Conservation (phyloP, 2,113 vertebrate genomes). For the Otis tarda region DNA sequence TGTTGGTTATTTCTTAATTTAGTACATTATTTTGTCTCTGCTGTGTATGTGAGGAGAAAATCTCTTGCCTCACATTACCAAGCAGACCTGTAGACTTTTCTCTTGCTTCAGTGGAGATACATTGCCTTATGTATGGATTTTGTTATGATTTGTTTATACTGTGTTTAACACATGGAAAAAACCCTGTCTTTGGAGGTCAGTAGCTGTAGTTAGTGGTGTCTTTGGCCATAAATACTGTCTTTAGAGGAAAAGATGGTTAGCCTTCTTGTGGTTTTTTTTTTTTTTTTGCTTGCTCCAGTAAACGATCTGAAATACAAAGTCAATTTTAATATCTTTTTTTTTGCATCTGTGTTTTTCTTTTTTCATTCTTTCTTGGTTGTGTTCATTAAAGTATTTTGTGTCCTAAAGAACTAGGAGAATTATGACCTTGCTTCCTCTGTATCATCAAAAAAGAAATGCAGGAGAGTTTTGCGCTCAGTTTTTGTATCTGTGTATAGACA, state of each 20-base stretch:
- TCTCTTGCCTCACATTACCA: not conserved
- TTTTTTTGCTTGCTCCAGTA: not conserved
- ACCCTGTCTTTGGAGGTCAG: not conserved
- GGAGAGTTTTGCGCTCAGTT: not conserved
- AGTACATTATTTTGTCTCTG: not conserved
- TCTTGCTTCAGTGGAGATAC: not conserved
- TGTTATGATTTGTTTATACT: not conserved
- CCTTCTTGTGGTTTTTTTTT: conserved; percentile 22
- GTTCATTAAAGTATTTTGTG: not conserved
- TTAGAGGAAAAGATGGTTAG: conserved; percentile 47
- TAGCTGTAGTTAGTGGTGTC: conserved; percentile 35
- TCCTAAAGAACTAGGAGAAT: not conserved
- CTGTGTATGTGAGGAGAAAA: not conserved
- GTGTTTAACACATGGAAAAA: conserved; percentile 4
- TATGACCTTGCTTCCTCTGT: not conserved
- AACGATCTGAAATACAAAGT: not conserved
- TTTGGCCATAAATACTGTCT: conserved; percentile 22
- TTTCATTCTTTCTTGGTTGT: not conserved
- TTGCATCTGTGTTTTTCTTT: not conserved
- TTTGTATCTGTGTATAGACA: not conserved
- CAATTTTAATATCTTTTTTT: not conserved
- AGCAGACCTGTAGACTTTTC: not conserved
- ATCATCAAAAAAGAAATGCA: not conserved
- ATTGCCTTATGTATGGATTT: not conserved
- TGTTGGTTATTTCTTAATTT: not conserved